phyloP scores from a whole-genome alignment of 2,797 vertebrate species.

The Arvicola amphibius region DNA sequence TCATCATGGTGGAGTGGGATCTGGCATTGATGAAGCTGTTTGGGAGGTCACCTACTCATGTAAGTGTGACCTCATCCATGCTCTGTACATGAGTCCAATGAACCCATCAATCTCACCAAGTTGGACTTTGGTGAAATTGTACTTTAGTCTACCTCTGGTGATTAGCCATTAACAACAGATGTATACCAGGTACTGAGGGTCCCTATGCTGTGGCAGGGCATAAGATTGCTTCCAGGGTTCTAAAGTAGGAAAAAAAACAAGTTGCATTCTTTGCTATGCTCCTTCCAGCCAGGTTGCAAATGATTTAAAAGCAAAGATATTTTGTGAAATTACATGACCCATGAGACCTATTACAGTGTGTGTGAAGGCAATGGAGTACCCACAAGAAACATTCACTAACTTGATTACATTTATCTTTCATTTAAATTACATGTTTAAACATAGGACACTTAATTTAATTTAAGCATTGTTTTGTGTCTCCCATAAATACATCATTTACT shows the following conservation, averaged over 20 bases:
- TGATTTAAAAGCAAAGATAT: not conserved
- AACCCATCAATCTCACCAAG: not conserved
- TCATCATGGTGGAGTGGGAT: not conserved
- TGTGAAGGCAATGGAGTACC: not conserved
- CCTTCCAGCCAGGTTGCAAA: not conserved
- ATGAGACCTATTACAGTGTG: not conserved
- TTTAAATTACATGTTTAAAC: constrained; percentile 38
- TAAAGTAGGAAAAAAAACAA: not conserved
- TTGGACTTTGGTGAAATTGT: not conserved
- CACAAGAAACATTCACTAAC: not conserved
- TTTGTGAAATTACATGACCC: not conserved
- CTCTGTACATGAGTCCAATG: not conserved
- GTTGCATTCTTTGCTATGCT: not conserved
- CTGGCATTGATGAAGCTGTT: not conserved
- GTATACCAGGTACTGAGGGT: not conserved
- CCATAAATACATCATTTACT: constrained; percentile 32
- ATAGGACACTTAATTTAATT: not conserved
- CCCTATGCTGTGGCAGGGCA: not conserved
- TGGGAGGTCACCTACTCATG: not conserved
- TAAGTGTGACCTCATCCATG: not conserved
- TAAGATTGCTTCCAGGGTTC: not conserved
- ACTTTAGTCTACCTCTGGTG: not conserved
- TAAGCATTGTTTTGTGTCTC: not conserved
- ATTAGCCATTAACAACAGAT: not conserved
- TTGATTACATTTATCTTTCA: constrained; percentile 45